Base-by-base conservation (phyloP, 2,888 invertebrate species). In the Smittia aterrima region DNA sequence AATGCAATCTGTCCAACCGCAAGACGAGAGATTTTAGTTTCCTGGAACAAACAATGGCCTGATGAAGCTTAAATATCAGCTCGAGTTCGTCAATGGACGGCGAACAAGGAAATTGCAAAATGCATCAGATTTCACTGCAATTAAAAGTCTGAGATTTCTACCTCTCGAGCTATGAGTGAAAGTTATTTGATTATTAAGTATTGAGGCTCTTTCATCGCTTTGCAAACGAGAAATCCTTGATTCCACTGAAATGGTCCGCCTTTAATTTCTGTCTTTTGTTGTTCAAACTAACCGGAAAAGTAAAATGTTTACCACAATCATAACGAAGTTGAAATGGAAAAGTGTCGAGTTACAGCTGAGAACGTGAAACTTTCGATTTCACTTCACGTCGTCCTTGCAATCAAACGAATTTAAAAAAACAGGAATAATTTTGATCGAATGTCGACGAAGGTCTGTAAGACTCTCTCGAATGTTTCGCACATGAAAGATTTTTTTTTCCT, bases 281-380 rank as follows among this genome's bases (percentile, higher is more conserved):
- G 47, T n/a, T 38, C 32, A 11, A 47, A 47, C 11, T 47, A 47
- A 47, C 47, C 47, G 47, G 47, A 47, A 47, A 47, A 47, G 4
- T 47, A 47, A 47, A n/a, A 47, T 47, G n/a, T 38, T n/a, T 47
- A 47, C 47, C 47, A 47, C 47, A 47, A 47, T 47, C 47, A 47
- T 47, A 47, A 47, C 47, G 47, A 47, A 47, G 47, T 16, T 47
- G 47, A 47, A 47, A n/a, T 11, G 16, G 38, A 47, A 47, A 47
- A 47, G 47, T 47, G 47, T 47, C 47, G 11, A 47, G 47, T 47
- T 47, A n/a, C 47, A 47, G 47, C 16, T 47, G 47, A 47, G 47
- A 47, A 47, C 11, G 16, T 6, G 16, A 16, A 47, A 47, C 47
- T 47, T 47, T 47, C 47, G 47, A 11, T 47, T 47, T 47, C 16